phyloP scores from a whole-genome alignment of 2,797 vertebrate species.

The Channallabes apus region DNA sequence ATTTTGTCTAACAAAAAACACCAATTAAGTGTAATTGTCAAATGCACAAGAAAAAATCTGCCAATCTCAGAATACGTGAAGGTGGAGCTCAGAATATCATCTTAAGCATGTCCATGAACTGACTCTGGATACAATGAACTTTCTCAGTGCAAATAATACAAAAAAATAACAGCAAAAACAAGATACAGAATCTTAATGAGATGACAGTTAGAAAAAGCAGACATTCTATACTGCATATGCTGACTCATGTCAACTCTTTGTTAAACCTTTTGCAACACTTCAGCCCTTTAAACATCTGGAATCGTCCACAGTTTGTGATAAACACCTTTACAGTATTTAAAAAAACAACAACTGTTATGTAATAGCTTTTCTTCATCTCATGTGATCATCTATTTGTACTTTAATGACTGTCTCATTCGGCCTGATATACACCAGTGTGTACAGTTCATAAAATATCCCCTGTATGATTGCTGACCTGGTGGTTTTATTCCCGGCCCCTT shows the following conservation, averaged over 20 bases:
- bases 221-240: not conserved
- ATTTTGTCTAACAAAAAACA: no score
- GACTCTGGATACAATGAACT: no score
- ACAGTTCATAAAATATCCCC: slow-evolving; percentile 38
- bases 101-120: no score
- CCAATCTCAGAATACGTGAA: no score
- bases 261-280: not conserved
- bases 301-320: not conserved
- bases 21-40: no score
- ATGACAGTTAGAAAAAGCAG: not conserved
- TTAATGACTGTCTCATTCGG: slow-evolving; percentile 19
- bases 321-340: not conserved
- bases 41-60: no score
- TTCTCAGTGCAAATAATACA: no score
- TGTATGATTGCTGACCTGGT: slow-evolving; percentile 40
- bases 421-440: slow-evolving; percentile 26
- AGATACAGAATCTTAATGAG: not conserved
- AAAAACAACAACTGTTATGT: not conserved
- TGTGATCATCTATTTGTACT: not conserved
- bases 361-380: not conserved
- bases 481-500: slow-evolving; percentile 27
- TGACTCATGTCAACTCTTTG: not conserved
- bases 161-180: not conserved
- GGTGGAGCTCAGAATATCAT: no score
- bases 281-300: not conserved